Conservation (phyloP, 1,140 invertebrate genomes). For the Ostrea edulis region DNA sequence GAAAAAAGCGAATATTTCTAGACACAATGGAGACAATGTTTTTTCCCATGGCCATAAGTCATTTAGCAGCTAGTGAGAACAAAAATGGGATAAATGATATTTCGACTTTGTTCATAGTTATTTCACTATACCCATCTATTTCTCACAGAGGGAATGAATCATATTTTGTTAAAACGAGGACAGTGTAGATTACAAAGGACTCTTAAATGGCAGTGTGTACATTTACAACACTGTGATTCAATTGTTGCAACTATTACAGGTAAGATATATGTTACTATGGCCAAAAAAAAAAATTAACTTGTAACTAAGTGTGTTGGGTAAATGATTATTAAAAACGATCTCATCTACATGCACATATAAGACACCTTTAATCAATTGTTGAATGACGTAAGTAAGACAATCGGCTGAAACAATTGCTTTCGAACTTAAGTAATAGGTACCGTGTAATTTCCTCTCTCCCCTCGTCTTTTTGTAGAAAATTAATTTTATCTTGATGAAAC, state of each 20-base stretch:
- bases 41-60: neutral
- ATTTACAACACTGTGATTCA: neutral
- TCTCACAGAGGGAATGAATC: no score
- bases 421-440: neutral
- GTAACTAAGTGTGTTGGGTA: neutral
- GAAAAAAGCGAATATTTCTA: neutral
- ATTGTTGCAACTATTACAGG: neutral
- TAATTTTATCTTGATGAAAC: no score
- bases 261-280: neutral
- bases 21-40: neutral
- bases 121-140: neutral
- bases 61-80: neutral
- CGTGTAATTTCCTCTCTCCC: neutral
- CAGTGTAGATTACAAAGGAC: neutral
- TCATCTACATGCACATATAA: neutral
- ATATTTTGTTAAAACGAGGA: no score
- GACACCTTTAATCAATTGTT: no score
- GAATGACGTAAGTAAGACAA: no score
- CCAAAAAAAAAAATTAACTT: neutral
- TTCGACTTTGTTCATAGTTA: neutral
- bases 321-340: neutral
- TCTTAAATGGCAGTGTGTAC: neutral
- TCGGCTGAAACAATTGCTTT: neutral
- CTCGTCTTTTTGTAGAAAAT: no score
- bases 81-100: neutral